These are phyloP conservation scores for Athalia circularis DNA, from an alignment of 2,888 invertebrate species.

Conservation along the genomic window DNA sequence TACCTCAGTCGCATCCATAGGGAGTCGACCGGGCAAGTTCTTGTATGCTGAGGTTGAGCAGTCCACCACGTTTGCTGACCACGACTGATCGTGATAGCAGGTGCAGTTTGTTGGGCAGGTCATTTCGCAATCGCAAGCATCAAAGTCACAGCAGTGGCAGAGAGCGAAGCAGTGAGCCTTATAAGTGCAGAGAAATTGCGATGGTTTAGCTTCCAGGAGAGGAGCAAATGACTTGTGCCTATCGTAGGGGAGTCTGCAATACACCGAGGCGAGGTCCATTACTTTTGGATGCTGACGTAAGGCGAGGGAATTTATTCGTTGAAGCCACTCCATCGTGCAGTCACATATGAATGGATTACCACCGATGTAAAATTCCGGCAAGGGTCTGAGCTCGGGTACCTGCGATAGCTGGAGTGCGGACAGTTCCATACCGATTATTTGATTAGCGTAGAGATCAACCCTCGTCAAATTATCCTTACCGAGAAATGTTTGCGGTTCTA, in stretches of 20 bases:
- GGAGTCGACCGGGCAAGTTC: slow-evolving; percentile 90
- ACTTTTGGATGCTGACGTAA: slow-evolving; percentile 92
- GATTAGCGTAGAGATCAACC: slow-evolving; percentile 95
- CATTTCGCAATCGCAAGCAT: slow-evolving; percentile 98
- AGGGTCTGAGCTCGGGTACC: slow-evolving; percentile 83
- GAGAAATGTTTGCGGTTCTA: slow-evolving; percentile 92
- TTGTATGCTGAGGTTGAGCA: slow-evolving; percentile 89
- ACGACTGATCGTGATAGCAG: slow-evolving; percentile 95
- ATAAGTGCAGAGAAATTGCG: slow-evolving; percentile 94
- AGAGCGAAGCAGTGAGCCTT: slow-evolving; percentile 95
- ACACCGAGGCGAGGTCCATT: slow-evolving; percentile 92
- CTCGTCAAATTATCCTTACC: slow-evolving; percentile 92
- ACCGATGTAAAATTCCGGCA: slow-evolving; percentile 94
- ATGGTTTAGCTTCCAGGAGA: slow-evolving; percentile 90
- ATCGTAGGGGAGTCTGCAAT: slow-evolving; percentile 91
- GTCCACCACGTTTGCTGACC: slow-evolving; percentile 95
- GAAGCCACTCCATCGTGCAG: slow-evolving; percentile 97
- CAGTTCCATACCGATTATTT: slow-evolving; percentile 92
- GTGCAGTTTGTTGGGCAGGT: slow-evolving; percentile 95
- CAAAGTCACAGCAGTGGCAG: slow-evolving; percentile 97
- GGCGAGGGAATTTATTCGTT: slow-evolving; percentile 90
- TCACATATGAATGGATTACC: slow-evolving; percentile 96
- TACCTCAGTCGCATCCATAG: slow-evolving; percentile 97
- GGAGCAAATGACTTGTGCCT: slow-evolving; percentile 89
- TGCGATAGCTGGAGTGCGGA: slow-evolving; percentile 90